These are phyloP conservation scores for Hemithea aestivaria DNA, from an alignment of 2,888 invertebrate genomes.

Conservation along the genomic window DNA sequence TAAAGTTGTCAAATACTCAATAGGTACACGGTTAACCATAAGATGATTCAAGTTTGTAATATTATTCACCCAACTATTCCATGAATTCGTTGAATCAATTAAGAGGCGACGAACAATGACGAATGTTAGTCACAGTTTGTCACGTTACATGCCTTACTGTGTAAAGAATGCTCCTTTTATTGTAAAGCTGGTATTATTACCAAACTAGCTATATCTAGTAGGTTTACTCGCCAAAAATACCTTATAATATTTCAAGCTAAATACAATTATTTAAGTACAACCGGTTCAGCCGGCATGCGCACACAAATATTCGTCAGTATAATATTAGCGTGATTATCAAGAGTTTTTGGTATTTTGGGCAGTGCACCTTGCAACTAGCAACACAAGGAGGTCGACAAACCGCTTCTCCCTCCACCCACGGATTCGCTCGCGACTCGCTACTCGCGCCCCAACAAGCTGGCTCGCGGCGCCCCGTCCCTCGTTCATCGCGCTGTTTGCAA, in stretches of 20 bases:
- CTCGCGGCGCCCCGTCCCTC: conserved; percentile 14
- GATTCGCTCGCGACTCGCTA: neutral
- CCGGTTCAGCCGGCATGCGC: too few species aligned
- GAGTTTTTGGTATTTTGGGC: conserved; percentile 7
- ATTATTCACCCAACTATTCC: conserved; percentile 14
- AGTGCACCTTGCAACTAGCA: conserved; percentile 12
- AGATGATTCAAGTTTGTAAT: conserved; percentile 14
- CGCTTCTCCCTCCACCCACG: conserved; percentile 37
- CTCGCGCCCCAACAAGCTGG: conserved; percentile 4
- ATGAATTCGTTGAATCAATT: conserved; percentile 15
- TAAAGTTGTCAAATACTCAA: conserved; percentile 9
- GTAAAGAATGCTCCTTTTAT: too few species aligned
- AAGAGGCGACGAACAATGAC: conserved; percentile 4
- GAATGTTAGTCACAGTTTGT: neutral
- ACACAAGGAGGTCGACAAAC: conserved; percentile 42
- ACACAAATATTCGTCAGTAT: too few species aligned
- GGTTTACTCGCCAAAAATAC: too few species aligned
- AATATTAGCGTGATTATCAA: too few species aligned
- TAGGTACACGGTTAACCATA: conserved; percentile 8
- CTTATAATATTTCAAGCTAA: too few species aligned
- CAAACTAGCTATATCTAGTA: too few species aligned
- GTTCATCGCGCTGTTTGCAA: conserved; percentile 14
- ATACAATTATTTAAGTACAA: too few species aligned
- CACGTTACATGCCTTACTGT: too few species aligned
- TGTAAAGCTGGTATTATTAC: too few species aligned